phyloP scores from a whole-genome alignment of 2,113 vertebrate genomes.

The Dermatemys mawii region DNA sequence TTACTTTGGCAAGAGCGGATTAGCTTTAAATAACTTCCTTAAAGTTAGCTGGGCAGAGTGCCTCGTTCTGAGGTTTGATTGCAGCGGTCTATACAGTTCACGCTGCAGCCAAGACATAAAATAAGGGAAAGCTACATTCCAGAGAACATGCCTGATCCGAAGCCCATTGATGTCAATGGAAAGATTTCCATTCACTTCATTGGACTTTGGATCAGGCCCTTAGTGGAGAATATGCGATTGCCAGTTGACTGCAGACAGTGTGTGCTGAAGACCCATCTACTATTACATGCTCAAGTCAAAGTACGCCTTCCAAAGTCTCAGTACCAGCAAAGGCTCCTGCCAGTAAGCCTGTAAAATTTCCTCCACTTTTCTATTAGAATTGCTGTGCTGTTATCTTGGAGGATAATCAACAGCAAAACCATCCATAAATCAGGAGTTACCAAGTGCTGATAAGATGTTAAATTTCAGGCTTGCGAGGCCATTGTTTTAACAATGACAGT shows the following conservation, averaged over 20 bases:
- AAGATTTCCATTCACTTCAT: conserved; percentile 11
- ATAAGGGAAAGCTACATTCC: neutral
- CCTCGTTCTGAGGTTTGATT: neutral
- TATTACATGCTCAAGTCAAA: conserved; percentile 29
- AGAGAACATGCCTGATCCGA: neutral
- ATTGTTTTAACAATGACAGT: conserved; percentile 71
- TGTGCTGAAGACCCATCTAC: neutral
- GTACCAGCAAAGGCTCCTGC: conserved; percentile 24
- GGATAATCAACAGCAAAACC: conserved; percentile 67
- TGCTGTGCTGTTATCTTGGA: conserved; percentile 66
- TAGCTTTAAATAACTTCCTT: neutral
- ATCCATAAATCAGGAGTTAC: conserved; percentile 72
- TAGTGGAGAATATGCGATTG: neutral
- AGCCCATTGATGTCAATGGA: neutral
- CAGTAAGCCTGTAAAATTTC: conserved; percentile 49
- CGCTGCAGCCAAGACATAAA: neutral
- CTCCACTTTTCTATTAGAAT: conserved; percentile 58
- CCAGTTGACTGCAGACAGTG: neutral
- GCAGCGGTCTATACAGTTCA: neutral
- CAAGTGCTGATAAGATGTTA: conserved; percentile 64
- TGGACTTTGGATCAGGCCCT: neutral
- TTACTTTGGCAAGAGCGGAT: neutral
- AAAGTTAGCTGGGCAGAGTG: neutral
- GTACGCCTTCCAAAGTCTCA: neutral
- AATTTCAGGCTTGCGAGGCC: conserved; percentile 66